Evolutionary conservation across 2,113 vertebrate species (phyloP).

Genomic region (Numida meleagris): DNA sequence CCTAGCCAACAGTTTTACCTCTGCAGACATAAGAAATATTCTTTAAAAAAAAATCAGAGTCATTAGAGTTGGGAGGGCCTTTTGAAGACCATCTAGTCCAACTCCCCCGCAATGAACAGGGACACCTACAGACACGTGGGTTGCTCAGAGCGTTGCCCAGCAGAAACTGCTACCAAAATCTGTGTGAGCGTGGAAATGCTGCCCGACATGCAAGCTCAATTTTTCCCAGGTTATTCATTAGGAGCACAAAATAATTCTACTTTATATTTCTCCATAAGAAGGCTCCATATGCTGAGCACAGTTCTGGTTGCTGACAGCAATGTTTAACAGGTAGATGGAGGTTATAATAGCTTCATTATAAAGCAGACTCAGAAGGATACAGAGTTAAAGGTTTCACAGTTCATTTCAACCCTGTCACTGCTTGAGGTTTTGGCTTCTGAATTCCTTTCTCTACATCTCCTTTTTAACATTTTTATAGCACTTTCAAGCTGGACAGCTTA

Average conservation of each 20-base stretch:
- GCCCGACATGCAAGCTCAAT: background rate
- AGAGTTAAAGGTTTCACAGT: slow-evolving; percentile 28
- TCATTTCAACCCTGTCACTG: background rate
- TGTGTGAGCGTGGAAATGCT: background rate
- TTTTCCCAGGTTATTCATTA: background rate
- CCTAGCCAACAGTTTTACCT: background rate
- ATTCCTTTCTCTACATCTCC: background rate
- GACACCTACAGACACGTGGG: background rate
- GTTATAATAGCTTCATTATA: background rate
- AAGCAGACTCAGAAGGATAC: background rate
- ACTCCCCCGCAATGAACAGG: too few species aligned
- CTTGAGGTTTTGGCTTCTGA: slow-evolving; percentile 18
- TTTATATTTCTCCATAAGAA: background rate
- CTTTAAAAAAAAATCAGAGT: background rate
- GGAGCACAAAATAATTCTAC: background rate
- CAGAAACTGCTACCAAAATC: background rate
- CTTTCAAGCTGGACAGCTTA: background rate
- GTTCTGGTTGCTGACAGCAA: background rate
- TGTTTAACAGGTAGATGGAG: background rate
- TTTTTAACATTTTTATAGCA: background rate
- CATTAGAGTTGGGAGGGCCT: too few species aligned
- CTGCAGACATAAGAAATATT: background rate
- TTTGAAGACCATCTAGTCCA: too few species aligned
- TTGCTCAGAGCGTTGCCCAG: too few species aligned
- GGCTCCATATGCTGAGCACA: background rate